phyloP scores from a whole-genome alignment of 2,797 vertebrate genomes.

The Sebastolobus altivelis region DNA sequence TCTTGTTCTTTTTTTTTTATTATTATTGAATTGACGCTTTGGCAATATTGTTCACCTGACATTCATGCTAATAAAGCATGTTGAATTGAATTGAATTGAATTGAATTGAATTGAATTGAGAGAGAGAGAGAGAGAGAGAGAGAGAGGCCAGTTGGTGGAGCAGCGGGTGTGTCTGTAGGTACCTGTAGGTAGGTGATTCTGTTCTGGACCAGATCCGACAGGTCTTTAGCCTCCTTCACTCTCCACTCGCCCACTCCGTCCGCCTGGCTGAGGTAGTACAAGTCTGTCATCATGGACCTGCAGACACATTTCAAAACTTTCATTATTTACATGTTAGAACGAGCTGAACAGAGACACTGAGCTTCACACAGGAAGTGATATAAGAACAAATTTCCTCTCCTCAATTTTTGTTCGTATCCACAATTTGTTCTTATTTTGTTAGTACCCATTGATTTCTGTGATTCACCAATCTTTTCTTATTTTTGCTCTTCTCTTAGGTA shows the following conservation, averaged over 20 bases:
- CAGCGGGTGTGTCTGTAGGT: conserved; percentile 59
- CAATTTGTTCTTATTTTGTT: no score
- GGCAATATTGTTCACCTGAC: no score
- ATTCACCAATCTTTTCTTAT: no score
- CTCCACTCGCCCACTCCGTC: conserved; percentile 97
- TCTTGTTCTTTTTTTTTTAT: no score
- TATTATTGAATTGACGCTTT: no score
- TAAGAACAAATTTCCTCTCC: no score
- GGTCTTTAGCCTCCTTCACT: conserved; percentile 95
- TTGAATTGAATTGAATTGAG: neutral
- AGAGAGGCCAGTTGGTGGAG: conserved; percentile 42
- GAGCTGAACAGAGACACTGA: neutral
- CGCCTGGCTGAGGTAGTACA: conserved; percentile 98
- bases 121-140: neutral
- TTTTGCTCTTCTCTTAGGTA: no score
- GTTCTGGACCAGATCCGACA: conserved; percentile 95
- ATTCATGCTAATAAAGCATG: no score
- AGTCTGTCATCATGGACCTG: conserved; percentile 97
- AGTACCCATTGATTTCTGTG: no score
- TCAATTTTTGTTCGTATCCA: no score
- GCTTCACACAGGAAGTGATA: no score
- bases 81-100: no score
- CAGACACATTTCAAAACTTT: conserved; percentile 18
- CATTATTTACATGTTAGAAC: neutral
- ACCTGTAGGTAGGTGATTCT: conserved; percentile 98